These are phyloP conservation scores for Eurypyga helias DNA, from an alignment of 2,113 vertebrate genomes.

Conservation along the genomic window DNA sequence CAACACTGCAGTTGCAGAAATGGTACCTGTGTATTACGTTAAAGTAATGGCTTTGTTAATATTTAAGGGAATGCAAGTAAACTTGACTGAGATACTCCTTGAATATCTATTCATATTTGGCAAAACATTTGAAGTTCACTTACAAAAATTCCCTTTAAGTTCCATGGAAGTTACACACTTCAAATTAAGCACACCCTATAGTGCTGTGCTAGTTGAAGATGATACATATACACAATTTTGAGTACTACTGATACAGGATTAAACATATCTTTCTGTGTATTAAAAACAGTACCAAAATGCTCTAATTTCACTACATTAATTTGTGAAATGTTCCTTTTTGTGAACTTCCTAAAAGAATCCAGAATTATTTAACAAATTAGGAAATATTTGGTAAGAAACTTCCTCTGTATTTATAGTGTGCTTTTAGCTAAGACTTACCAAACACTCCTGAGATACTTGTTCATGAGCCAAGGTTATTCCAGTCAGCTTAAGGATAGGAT, in stretches of 20 bases:
- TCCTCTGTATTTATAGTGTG: background rate
- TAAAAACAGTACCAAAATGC: background rate
- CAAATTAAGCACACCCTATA: background rate
- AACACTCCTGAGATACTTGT: background rate
- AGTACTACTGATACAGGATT: background rate
- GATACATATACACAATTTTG: background rate
- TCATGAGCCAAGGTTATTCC: background rate
- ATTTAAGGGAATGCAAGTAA: constrained; percentile 4
- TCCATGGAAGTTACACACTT: background rate
- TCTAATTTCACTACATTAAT: fast-evolving
- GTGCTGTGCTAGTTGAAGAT: background rate
- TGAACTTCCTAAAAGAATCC: background rate
- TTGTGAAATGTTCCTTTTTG: background rate
- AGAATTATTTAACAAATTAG: background rate
- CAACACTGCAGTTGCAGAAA: background rate
- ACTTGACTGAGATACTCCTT: background rate
- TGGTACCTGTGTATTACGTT: background rate
- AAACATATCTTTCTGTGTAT: background rate
- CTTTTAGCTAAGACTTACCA: background rate
- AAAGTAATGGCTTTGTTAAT: background rate
- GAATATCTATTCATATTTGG: background rate
- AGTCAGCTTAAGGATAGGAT: background rate
- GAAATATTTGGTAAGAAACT: background rate
- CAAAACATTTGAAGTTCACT: background rate
- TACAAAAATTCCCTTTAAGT: background rate